Evolutionary conservation across 35 echinoderm and acorn worm species (phyloP).

Genomic region (Amphiura filiformis): DNA sequence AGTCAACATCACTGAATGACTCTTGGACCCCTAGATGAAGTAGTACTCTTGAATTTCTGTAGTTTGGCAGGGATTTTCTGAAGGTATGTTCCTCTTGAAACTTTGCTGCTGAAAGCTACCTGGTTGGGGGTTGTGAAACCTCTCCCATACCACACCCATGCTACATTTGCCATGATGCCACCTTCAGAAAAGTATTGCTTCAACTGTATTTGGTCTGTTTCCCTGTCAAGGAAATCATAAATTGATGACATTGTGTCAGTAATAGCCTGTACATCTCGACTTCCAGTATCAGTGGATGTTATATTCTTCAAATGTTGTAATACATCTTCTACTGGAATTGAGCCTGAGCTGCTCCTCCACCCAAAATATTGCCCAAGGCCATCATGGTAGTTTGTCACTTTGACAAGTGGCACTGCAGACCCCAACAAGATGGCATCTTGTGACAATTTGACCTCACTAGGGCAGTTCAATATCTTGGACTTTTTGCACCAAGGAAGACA

Average conservation of each 20-base stretch:
- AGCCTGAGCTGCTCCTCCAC: neutral
- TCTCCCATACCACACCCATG: conserved; percentile 38
- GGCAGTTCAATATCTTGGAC: neutral
- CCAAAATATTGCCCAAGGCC: neutral
- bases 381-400: neutral
- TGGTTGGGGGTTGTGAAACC: neutral
- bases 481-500: neutral
- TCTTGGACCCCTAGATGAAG: conserved; percentile 32
- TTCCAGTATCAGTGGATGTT: neutral
- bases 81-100: conserved; percentile 8
- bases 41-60: conserved; percentile 27
- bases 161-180: neutral
- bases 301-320: conserved; percentile 20
- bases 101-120: neutral
- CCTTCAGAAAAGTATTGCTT: neutral
- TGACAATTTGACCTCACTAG: neutral
- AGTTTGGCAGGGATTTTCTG: conserved; percentile 19
- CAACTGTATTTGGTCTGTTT: neutral
- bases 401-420: conserved; percentile 1
- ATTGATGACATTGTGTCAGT: neutral
- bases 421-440: neutral
- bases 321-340: neutral
- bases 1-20: conserved; percentile 17
- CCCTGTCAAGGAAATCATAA: neutral
- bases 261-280: neutral